Base-by-base conservation (phyloP, 1,140 invertebrate genomes). In the Batillaria attramentaria region DNA sequence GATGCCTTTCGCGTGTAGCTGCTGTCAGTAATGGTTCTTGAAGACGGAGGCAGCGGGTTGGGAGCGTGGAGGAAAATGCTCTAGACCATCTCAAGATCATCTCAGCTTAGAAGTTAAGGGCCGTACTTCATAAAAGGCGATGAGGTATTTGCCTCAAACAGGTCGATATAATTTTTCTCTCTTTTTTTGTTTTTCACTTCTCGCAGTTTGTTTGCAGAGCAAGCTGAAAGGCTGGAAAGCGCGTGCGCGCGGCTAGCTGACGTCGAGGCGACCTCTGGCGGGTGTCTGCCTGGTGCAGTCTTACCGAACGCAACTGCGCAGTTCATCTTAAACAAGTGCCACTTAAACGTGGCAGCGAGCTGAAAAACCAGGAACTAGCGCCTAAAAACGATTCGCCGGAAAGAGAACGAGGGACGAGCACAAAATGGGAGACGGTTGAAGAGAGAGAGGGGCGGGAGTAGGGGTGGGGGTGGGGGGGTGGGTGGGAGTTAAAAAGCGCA, bases 1-100 rank as follows among this genome's bases (percentile, higher is more conserved):
- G 60, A 73, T 73, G 72, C 72, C 72, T 73, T 73, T 73, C 60
- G 72, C 72, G 54, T 73, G 72, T 57, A 39, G 72, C 72, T 73
- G 72, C 54, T 50, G 39, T 35, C 16, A 13, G 43, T 3, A 6
- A 73, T 1, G 13, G 6, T 70, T 20, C 39, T 31, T 10, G 2
- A 69, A 69, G 66, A 69, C 18, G 66, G 37, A 13, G 37, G 5
- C 35, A 41, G 10, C 1, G 66, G 42, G 35, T 5, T 5, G 35
- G 20, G 35, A 37, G 42, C 66, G 28, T 41, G 66, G 35, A 35
- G 8, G 66, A 41, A 41, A n/a, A 16, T 39, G 42, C 6, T 20
- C 10, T 24, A 41, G 18, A 24, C 37, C 66, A 18, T 16, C 66
- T 39, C 35, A 24, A 3, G 6, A 1, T 6, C 35, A 8, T 69